Evolutionary conservation across 2,797 vertebrate species (phyloP), one percentile per base, ranked within the genome.

Genomic region (Scolopax bukidnonensis): DNA sequence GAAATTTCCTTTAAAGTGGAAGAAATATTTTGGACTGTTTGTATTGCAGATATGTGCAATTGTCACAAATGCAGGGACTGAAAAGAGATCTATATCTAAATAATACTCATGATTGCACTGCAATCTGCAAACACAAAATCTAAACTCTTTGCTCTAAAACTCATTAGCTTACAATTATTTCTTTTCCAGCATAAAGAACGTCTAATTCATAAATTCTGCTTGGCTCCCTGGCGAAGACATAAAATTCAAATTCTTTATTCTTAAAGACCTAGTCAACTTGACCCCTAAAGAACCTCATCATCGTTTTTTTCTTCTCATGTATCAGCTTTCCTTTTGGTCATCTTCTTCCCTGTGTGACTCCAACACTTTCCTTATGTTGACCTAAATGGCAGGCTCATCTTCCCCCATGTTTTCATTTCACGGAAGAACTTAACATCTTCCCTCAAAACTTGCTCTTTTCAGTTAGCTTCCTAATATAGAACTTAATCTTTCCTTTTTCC

Each of bases 51-150:
- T 65, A 51, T 1, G 2, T 69, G 32, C 16, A 65, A 56, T 14
- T 43, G 8, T 48, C 69, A 81, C 21, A 78, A 32, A 47, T 23
- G 6, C 11, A 13, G 41, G 45, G 12, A 61, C 25, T 0, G 0
- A 91, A 68, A 5, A 89, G 16, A 90, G 20, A 76, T 40, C 15
- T 41, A 1, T 16, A 53, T 27, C 19, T 78, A 80, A 64, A 16
- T 10, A 84, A 75, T 53, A 63, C 14, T 17, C 8, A 60, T 1
- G 0, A 85, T 0, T 74, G 19, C 12, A 51, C 11, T 36, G 36
- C 36, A 36, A 83, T 19, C 18, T 74, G 14, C 41, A 54, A 87
- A 89, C 12, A 91, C 17, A 85, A 84, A 57, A 78, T 17, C 24
- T 30, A 84, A 80, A 40, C 40, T 74, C 28, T 85, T 84, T 81